phyloP scores from a whole-genome alignment of 2,888 invertebrate species.

The Graphium colonna region DNA sequence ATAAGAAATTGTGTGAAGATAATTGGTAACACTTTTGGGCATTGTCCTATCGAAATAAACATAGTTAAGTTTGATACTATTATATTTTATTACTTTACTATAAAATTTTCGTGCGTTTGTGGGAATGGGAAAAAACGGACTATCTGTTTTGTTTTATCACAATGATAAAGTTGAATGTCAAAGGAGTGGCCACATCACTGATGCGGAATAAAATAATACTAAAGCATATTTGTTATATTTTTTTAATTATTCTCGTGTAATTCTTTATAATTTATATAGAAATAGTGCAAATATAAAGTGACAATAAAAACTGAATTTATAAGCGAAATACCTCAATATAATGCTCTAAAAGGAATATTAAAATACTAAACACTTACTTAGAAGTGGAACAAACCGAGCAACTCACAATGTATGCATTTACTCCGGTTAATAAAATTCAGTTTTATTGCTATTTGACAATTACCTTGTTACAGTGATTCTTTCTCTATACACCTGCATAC shows the following conservation, averaged over 20 bases:
- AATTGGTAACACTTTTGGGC: too few relatives aligned
- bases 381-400: conserved; percentile 5
- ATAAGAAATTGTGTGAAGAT: too few relatives aligned
- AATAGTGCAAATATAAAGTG: conserved; percentile 75
- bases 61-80: too few relatives aligned
- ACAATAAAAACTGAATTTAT: conserved; percentile 64
- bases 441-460: conserved; percentile 11
- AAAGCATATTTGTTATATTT: conserved; percentile 27
- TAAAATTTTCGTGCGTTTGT: too few relatives aligned
- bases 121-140: too few relatives aligned
- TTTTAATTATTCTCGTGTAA: conserved; percentile 69
- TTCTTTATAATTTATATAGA: conserved; percentile 71
- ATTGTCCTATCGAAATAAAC: too few relatives aligned
- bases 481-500: conserved; percentile 9
- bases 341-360: conserved; percentile 50
- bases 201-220: neutral
- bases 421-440: conserved; percentile 11
- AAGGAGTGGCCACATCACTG: too few relatives aligned
- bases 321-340: conserved; percentile 53
- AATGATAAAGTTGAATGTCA: too few relatives aligned
- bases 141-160: too few relatives aligned
- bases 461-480: neutral
- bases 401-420: neutral
- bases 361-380: conserved; percentile 30
- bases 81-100: too few relatives aligned